These are phyloP conservation scores for Sinohyriopsis cumingii DNA, from an alignment of 2,888 invertebrate genomes.

Conservation along the genomic window DNA sequence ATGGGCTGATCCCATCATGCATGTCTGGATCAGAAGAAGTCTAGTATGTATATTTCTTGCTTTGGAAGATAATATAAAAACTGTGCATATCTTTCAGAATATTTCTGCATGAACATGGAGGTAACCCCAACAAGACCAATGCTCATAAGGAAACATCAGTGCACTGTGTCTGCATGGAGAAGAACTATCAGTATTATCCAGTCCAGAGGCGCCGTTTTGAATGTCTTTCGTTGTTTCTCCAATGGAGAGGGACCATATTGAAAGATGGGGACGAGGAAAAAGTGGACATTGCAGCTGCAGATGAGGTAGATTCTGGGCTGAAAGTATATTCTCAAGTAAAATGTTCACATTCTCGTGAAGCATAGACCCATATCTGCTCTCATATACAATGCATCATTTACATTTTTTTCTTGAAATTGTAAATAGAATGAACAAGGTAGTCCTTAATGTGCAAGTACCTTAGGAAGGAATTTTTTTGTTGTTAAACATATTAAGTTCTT, in stretches of 20 bases:
- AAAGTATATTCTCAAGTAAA: not conserved
- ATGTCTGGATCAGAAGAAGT: too few species aligned
- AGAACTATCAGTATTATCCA: conserved; percentile 53
- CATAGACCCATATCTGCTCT: too few species aligned
- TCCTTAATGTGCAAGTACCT: too few species aligned
- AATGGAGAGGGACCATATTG: conserved; percentile 77
- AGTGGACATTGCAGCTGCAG: conserved; percentile 77
- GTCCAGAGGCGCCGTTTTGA: conserved; percentile 74
- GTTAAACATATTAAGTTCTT: too few species aligned
- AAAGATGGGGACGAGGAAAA: conserved; percentile 76
- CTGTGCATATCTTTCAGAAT: conserved; percentile 72
- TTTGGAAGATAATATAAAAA: too few species aligned
- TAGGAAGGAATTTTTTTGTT: too few species aligned
- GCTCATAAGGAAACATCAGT: conserved; percentile 78
- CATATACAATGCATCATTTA: too few species aligned
- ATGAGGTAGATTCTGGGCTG: conserved; percentile 73
- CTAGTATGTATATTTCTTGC: too few species aligned
- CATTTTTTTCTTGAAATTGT: too few species aligned
- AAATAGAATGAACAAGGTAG: too few species aligned
- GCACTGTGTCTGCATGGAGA: conserved; percentile 77
- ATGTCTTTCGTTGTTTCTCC: conserved; percentile 78
- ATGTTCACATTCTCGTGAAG: too few species aligned
- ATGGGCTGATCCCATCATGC: too few species aligned
- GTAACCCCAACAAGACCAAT: conserved; percentile 82
- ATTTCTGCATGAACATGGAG: conserved; percentile 79